Conservation (phyloP, 2,113 vertebrate genomes). For the Urocynchramus pylzowi region DNA sequence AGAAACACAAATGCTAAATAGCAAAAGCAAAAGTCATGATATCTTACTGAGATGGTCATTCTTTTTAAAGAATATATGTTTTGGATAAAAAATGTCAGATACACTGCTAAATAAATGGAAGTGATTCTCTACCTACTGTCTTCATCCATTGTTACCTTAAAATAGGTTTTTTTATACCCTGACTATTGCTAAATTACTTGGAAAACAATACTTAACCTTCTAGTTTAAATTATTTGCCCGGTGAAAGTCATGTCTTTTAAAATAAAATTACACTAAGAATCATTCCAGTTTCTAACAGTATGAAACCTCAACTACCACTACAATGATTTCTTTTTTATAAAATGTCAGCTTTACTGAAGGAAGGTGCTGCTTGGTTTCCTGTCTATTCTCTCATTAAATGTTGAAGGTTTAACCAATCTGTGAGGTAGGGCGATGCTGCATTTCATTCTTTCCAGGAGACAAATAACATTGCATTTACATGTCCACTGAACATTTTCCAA, state of each 20-base stretch:
- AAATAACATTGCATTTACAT: not conserved
- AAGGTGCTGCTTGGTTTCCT: not conserved
- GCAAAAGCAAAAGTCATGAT: not conserved
- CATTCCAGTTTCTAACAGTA: not conserved
- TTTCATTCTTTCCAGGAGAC: not conserved
- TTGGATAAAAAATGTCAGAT: not conserved
- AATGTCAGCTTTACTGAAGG: not conserved
- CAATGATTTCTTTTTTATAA: not conserved
- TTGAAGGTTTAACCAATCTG: not conserved
- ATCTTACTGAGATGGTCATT: not conserved
- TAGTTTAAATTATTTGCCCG: not conserved
- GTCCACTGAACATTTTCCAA: not conserved
- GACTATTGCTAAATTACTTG: not conserved
- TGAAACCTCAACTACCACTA: not conserved
- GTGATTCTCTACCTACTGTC: not conserved
- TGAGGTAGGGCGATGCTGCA: not conserved
- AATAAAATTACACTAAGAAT: not conserved
- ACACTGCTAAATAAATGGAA: not conserved
- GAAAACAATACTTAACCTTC: not conserved
- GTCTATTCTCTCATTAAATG: not conserved
- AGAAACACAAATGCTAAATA: not conserved
- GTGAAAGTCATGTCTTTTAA: not conserved
- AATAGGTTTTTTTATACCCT: not conserved
- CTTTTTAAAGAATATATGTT: not conserved
- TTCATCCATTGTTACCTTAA: not conserved